Base-by-base conservation (phyloP, 37 sponge, comb jelly and placozoan species). In the Mnemiopsis leidyi region DNA sequence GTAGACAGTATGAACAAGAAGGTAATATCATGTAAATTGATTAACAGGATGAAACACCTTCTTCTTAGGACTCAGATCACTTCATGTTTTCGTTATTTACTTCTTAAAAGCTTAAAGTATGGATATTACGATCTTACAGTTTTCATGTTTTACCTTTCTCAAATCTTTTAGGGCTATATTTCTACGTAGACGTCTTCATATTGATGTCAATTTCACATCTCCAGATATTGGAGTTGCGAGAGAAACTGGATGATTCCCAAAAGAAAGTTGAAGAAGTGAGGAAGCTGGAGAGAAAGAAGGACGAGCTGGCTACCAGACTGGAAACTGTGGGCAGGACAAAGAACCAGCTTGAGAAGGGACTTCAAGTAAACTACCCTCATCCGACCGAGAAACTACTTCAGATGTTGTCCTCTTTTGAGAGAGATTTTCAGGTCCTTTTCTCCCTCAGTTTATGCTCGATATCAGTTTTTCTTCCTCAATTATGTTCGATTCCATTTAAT, bases 211-310 rank as follows among this genome's bases (percentile, higher is more conserved):
- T n/a, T n/a, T n/a, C n/a, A n/a, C n/a, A n/a, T n/a, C n/a, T n/a
- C n/a, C 48, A 85, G 90, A n/a, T 85, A 23, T 0, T 23, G n/a
- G 69, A 97, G 96, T 93, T 95, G 23, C 92, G 94, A 73, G 93
- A 69, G 0, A 36, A 94, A 24, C 73, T 95, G 76, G 79, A 39
- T 31, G 94, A 94, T 13, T 92, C 76, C 0, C 94, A 96, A 36
- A 71, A 69, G 39, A 95, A 95, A 69, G 93, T 97, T 61, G 95
- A 95, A 23, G 48, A 92, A 69, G 40, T 92, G 68, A 92, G 68
- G 92, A 33, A 71, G 67, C 35, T 92, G 31, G 92, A 92, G 76
- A 69, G 94, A 79, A 40, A 92, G 39, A 92, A 48, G 3, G 92
- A 29, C 26, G 92, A 69, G 67, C 30, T 21, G 26, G 68, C 28